A percentile compares a stretch with the other conserved stretches of the same genome.
These are phyloP conservation scores for Mixornis gularis DNA, from an alignment of 2,113 vertebrate species.

Conservation along the genomic window DNA sequence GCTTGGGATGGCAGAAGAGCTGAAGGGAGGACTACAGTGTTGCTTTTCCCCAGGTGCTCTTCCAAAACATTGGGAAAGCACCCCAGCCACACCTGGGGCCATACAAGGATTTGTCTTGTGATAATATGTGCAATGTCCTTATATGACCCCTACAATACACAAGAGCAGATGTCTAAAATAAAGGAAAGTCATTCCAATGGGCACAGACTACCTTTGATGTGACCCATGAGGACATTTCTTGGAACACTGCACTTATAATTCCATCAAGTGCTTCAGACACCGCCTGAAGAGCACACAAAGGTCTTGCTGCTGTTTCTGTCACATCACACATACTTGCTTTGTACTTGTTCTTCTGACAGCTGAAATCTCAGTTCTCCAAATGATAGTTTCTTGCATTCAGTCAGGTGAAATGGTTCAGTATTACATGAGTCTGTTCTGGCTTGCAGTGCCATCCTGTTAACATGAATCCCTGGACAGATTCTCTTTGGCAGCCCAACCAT, in stretches of 20 bases:
- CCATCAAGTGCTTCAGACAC: not conserved
- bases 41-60: not conserved
- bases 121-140: not conserved
- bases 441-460: not conserved
- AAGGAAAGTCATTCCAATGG: not conserved
- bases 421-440: fast-evolving
- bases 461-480: not conserved
- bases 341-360: not conserved
- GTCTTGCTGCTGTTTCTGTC: not conserved
- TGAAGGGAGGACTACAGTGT: not conserved
- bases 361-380: not conserved
- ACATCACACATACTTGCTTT: not conserved
- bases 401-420: not conserved
- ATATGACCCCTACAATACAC: not conserved
- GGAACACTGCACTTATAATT: not conserved
- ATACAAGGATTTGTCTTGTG: not conserved
- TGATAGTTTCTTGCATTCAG: not conserved
- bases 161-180: not conserved
- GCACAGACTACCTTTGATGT: not conserved
- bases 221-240: not conserved
- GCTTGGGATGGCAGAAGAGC: not conserved
- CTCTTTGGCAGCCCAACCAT: not conserved
- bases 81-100: not conserved
- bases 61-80: not conserved
- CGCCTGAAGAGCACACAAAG: not conserved